Evolutionary conservation across 2,113 vertebrate species (phyloP), one percentile per base, ranked within the genome.

Genomic region (Emydocephalus ijimae): DNA sequence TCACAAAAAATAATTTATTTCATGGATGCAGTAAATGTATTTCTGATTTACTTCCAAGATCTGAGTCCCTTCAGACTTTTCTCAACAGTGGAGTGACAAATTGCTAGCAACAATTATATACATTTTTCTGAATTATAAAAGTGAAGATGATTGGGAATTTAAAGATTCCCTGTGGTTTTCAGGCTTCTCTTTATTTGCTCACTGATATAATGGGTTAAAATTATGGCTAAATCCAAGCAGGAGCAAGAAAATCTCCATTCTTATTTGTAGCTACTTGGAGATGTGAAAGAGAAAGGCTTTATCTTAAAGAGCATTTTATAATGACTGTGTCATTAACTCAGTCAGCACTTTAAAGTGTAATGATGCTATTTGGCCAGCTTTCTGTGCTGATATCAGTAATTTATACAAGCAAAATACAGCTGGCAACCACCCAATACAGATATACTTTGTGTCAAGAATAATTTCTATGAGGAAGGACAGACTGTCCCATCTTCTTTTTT

Each of bases 101-200:
- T 61, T 64, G 85, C 54, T 92, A 93, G 94, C 90, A 94, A 96
- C 95, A 93, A 95, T 90, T 95, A 93, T 59, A 96, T 94, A 94
- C 89, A 57, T 55, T 86, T 88, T 89, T 93, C 54, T 87, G 90
- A 54, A 29, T 93, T 91, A 89, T 89, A 45, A 43, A 81, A 94
- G 9, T 89, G 91, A 95, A 92, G 93, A 91, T 93, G 64, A 87
- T 57, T 93, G 88, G 21, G 23, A 93, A 50, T 2, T 61, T 7
- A 5, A 52, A 8, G 52, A 74, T 93, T 61, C 24, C 5, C 3
- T 95, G 87, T n/a, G 61, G 26, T 1, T 4, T 95, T 94, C 93
- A 94, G 90, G 89, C 6, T 23, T 91, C 8, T 0, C 1, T 12
- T 92, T 10, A 87, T 92, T 29, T 94, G 21, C 56, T 12, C 21